Percentiles rank a stretch among this genome's conserved stretches.
Conservation (phyloP, 2,113 vertebrate species). For the Crotalus horridus region DNA sequence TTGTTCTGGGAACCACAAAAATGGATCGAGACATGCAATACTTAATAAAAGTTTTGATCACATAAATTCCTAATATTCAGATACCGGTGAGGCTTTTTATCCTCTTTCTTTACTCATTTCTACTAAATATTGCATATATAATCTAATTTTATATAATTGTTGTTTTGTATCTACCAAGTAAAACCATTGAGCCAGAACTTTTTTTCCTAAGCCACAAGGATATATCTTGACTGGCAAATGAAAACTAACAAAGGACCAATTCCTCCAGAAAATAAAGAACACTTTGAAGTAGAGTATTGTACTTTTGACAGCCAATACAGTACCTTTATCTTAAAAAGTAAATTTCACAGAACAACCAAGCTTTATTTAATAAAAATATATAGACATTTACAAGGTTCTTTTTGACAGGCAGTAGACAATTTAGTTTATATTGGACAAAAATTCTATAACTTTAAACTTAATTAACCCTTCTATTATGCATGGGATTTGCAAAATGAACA, state of each 20-base stretch:
- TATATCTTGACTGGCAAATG: not conserved
- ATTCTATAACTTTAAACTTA: not conserved
- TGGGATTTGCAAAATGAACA: not conserved
- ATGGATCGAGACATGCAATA: not conserved
- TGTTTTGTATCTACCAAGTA: not conserved
- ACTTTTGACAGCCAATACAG: not conserved
- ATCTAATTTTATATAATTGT: not conserved
- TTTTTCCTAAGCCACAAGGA: not conserved
- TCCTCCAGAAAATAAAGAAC: not conserved
- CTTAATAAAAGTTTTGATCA: not conserved
- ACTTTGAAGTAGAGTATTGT: not conserved
- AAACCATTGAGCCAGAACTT: not conserved
- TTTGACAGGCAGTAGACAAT: not conserved
- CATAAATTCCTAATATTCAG: not conserved
- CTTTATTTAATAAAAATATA: not conserved
- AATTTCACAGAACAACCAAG: not conserved
- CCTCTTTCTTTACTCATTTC: not conserved
- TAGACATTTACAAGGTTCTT: not conserved
- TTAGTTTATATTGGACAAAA: not conserved
- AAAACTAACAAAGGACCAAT: not conserved
- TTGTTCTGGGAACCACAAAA: not conserved
- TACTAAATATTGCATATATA: not conserved
- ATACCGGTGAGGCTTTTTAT: not conserved
- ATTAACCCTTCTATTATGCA: not conserved
- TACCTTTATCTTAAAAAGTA: not conserved